Evolutionary conservation across 2,888 invertebrate species (phyloP).

Genomic region (Argyresthia albistria): DNA sequence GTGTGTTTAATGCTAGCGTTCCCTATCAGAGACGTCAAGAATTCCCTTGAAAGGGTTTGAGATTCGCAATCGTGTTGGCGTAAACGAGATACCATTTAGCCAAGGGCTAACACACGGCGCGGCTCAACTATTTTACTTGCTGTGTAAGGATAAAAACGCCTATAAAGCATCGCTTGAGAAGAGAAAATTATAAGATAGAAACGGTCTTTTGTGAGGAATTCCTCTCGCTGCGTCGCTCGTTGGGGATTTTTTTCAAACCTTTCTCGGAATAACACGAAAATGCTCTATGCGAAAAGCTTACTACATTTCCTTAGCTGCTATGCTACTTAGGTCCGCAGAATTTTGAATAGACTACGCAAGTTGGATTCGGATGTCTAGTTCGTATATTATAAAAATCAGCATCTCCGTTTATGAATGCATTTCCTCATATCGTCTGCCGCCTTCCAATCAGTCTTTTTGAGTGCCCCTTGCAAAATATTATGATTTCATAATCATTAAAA

Average conservation of each 20-base stretch:
- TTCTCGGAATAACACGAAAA: background rate
- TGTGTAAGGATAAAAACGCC: constrained; percentile 24
- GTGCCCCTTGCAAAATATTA: background rate
- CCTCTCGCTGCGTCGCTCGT: background rate
- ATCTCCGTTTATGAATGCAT: background rate
- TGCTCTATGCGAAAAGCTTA: background rate
- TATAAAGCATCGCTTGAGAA: constrained; percentile 26
- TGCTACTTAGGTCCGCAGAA: background rate
- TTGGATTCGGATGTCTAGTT: too few species aligned
- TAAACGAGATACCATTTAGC: constrained; percentile 61
- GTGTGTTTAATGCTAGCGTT: constrained; percentile 56
- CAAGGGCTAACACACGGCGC: constrained; percentile 40
- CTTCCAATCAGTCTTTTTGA: too few species aligned
- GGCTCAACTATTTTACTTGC: constrained; percentile 25
- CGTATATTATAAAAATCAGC: background rate
- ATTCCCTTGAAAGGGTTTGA: constrained; percentile 45
- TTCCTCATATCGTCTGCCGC: too few species aligned
- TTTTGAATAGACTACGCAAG: background rate
- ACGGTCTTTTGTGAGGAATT: constrained; percentile 11
- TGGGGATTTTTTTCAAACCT: background rate
- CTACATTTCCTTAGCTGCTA: background rate
- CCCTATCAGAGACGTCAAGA: constrained; percentile 45
- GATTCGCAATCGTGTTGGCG: constrained; percentile 55
- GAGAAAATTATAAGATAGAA: constrained; percentile 36
- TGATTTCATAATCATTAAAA: constrained; percentile 7